A percentile compares a stretch with the other conserved stretches of the same genome.
Conservation (phyloP, 1,140 invertebrate genomes). For the Eulimnadia texana region DNA sequence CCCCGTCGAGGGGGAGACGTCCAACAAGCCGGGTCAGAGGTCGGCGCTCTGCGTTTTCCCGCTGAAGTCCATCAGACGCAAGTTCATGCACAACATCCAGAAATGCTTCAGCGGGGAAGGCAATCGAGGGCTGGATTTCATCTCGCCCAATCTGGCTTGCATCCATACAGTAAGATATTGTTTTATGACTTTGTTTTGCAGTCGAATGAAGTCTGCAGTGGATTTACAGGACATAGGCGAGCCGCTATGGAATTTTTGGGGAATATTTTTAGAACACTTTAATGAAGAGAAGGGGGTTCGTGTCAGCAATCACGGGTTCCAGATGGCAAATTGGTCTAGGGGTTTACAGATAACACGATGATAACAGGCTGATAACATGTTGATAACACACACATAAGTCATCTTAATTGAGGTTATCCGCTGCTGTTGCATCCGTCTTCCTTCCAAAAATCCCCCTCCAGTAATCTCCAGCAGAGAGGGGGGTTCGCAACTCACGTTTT, state of each 20-base stretch:
- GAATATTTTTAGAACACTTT: too few relatives aligned
- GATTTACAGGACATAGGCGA: too few relatives aligned
- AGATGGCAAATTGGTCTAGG: background rate
- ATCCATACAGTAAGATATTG: slow-evolving; percentile 56
- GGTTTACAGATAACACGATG: too few relatives aligned
- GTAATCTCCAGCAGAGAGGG: too few relatives aligned
- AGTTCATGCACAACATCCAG: slow-evolving; percentile 96
- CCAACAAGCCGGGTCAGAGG: slow-evolving; percentile 48
- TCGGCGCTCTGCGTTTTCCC: slow-evolving; percentile 90
- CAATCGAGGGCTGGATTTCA: slow-evolving; percentile 75
- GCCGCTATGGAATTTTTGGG: background rate
- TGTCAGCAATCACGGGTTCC: too few relatives aligned
- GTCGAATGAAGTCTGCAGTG: too few relatives aligned
- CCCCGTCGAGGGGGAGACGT: slow-evolving; percentile 38
- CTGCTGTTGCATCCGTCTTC: background rate
- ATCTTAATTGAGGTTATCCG: background rate
- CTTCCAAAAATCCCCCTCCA: too few relatives aligned
- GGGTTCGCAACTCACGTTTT: too few relatives aligned
- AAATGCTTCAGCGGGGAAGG: slow-evolving; percentile 84
- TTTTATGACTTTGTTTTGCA: slow-evolving; percentile 15
- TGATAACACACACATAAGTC: background rate
- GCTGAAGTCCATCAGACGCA: slow-evolving; percentile 74
- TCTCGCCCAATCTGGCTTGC: slow-evolving; percentile 69
- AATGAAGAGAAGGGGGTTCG: too few relatives aligned
- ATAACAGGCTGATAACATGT: too few relatives aligned